Conservation (phyloP, 2,113 vertebrate species). For the Callipepla californica region DNA sequence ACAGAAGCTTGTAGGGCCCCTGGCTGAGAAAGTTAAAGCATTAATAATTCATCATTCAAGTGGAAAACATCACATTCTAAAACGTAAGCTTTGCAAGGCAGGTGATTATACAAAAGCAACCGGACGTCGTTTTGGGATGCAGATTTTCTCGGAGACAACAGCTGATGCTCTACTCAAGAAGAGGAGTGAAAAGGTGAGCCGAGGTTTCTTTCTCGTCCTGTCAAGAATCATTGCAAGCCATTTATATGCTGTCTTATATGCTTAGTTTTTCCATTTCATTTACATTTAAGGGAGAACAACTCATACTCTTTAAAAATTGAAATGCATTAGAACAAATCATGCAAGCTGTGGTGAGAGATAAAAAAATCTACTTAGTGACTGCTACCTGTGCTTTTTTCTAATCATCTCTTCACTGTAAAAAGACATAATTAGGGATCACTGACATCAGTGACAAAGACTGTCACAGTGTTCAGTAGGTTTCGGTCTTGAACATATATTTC, state of each 20-base stretch:
- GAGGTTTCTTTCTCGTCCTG: slow-evolving; percentile 35
- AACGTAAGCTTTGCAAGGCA: slow-evolving; percentile 57
- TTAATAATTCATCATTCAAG: slow-evolving; percentile 77
- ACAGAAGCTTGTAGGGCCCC: slow-evolving; percentile 84
- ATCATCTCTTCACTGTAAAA: neutral
- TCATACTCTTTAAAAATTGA: neutral
- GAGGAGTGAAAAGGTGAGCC: slow-evolving; percentile 84
- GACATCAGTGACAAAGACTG: neutral
- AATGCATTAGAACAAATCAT: neutral
- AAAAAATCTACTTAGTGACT: neutral
- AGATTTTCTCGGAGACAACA: slow-evolving; percentile 61
- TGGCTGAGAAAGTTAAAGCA: slow-evolving; percentile 82
- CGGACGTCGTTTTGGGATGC: slow-evolving; percentile 73
- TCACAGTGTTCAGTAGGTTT: neutral
- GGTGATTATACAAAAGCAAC: slow-evolving; percentile 59
- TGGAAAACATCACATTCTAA: slow-evolving; percentile 74
- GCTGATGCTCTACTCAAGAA: slow-evolving; percentile 43
- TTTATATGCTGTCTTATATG: neutral
- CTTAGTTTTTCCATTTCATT: neutral
- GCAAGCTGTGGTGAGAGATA: neutral
- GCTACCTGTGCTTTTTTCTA: neutral
- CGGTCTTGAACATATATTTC: neutral
- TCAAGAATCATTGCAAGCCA: slow-evolving; percentile 3
- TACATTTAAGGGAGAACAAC: neutral
- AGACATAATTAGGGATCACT: neutral